A percentile compares a stretch with the other conserved stretches of the same genome.
These are phyloP conservation scores for Meloe dianella DNA, from an alignment of 2,888 invertebrate genomes.

Conservation along the genomic window DNA sequence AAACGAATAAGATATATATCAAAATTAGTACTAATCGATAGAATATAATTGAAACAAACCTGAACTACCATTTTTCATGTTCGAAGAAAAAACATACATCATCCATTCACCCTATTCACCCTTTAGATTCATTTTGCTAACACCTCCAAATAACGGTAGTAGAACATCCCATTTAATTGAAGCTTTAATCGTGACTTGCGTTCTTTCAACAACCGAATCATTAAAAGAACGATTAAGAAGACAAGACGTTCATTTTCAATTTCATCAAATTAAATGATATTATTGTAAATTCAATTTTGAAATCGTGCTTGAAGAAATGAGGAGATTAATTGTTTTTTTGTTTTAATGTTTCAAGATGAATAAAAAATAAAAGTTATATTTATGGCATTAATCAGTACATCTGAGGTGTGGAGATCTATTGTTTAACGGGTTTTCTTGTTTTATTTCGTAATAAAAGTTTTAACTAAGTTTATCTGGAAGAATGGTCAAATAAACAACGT, in stretches of 20 bases:
- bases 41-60: too few species aligned
- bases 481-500: constrained; percentile 5
- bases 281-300: too few species aligned
- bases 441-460: constrained; percentile 5
- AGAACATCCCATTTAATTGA: background rate
- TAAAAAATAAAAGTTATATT: background rate
- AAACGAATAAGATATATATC: background rate
- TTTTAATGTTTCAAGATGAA: background rate
- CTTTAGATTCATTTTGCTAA: background rate
- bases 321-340: background rate
- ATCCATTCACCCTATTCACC: too few species aligned
- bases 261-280: too few species aligned
- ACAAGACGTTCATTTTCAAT: background rate
- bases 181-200: background rate
- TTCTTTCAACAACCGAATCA: background rate
- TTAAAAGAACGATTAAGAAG: background rate
- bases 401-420: background rate
- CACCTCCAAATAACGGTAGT: background rate
- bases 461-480: constrained; percentile 2
- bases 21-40: too few species aligned
- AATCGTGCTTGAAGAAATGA: background rate
- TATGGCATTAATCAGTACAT: background rate
- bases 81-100: too few species aligned
- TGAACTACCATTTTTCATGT: too few species aligned
- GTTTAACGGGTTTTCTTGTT: background rate